phyloP scores from a whole-genome alignment of 2,797 vertebrate species.

The Malacoraja senta region DNA sequence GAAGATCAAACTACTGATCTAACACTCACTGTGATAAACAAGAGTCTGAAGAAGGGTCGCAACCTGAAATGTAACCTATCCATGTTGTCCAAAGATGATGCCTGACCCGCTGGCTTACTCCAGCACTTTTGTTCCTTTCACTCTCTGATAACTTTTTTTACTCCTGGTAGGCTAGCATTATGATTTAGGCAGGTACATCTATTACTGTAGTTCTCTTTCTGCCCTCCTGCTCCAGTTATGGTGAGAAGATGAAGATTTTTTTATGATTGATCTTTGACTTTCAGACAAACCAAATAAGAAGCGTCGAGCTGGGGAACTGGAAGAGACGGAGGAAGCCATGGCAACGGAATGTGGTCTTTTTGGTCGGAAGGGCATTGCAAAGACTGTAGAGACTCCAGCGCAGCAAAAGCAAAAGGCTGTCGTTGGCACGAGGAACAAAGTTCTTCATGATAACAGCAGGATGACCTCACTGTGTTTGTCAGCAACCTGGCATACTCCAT shows the following conservation, averaged over 20 bases:
- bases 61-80: too few species aligned
- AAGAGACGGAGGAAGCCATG: constrained; percentile 52
- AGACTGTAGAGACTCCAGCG: constrained; percentile 45
- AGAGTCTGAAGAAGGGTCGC: too few species aligned
- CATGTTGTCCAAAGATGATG: too few species aligned
- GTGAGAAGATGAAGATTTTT: neutral
- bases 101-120: too few species aligned
- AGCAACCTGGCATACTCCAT: constrained; percentile 85
- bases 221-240: neutral
- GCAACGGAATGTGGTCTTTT: constrained; percentile 63
- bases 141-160: neutral
- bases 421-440: constrained; percentile 53
- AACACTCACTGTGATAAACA: too few species aligned
- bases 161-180: neutral
- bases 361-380: constrained; percentile 53
- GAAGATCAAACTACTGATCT: too few species aligned
- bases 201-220: neutral
- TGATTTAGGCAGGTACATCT: neutral
- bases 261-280: constrained; percentile 7
- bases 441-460: constrained; percentile 68
- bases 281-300: constrained; percentile 70
- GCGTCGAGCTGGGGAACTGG: constrained; percentile 54
- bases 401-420: constrained; percentile 57
- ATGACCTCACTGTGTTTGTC: constrained; percentile 78
- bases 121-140: too few species aligned